A percentile compares a stretch with the other conserved stretches of the same genome.
These are phyloP conservation scores for Cotesia congregata DNA, from an alignment of 2,888 invertebrate genomes.

Conservation along the genomic window DNA sequence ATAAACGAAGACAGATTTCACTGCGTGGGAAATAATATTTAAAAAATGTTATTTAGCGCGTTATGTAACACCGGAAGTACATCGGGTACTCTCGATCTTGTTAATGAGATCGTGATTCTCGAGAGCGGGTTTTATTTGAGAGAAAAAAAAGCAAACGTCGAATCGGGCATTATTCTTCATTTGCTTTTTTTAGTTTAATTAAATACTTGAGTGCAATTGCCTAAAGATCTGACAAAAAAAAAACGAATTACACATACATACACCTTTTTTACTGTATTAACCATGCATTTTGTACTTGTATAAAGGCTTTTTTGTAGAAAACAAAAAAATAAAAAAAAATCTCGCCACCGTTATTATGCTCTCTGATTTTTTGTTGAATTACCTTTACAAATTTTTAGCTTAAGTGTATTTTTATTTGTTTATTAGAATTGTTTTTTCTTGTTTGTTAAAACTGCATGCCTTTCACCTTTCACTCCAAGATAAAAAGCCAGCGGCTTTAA, in stretches of 20 bases:
- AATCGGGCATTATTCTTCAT: conserved; percentile 36
- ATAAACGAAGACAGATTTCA: background rate
- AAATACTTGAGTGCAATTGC: background rate
- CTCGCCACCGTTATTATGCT: conserved; percentile 66
- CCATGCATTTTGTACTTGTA: conserved; percentile 69
- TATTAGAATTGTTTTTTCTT: conserved; percentile 24
- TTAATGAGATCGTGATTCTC: conserved; percentile 23
- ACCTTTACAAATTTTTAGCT: background rate
- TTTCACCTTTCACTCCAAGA: conserved; percentile 68
- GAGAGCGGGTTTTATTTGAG: too few relatives aligned
- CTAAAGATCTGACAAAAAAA: conserved; percentile 24
- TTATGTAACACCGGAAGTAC: conserved; percentile 33
- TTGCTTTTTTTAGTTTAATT: conserved; percentile 9
- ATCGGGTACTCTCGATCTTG: conserved; percentile 16
- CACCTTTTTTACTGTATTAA: conserved; percentile 58
- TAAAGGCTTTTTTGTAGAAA: conserved; percentile 70
- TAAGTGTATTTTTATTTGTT: conserved; percentile 1
- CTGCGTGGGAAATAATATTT: conserved; percentile 14
- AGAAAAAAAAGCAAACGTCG: conserved; percentile 16
- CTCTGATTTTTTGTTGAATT: background rate
- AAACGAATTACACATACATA: conserved; percentile 63
- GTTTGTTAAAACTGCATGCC: conserved; percentile 48
- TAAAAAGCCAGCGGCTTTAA: conserved; percentile 38
- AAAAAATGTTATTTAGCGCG: background rate
- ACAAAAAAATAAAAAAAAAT: conserved; percentile 66